Evolutionary conservation across 2,888 invertebrate genomes (phyloP).

Genomic region (Baronia brevicornis): DNA sequence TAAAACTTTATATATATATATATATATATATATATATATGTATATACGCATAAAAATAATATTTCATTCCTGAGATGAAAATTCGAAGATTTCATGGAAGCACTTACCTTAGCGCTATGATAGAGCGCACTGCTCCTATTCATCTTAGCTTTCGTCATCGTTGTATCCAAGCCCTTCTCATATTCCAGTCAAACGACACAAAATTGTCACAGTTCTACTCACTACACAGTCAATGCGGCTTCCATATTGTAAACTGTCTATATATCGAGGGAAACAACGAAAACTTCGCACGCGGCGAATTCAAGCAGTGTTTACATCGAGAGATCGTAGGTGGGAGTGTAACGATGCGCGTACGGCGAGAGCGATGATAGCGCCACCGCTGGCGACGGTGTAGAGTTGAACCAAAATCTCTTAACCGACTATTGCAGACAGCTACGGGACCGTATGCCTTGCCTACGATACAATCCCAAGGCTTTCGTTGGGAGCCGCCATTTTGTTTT

Average conservation of each 20-base stretch:
- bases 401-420: conserved; percentile 41
- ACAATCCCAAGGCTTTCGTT: conserved; percentile 28
- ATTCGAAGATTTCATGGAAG: too few relatives aligned
- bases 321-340: conserved; percentile 68
- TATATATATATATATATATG: too few relatives aligned
- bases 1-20: too few relatives aligned
- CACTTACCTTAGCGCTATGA: conserved; percentile 84
- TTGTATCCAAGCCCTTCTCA: conserved; percentile 18
- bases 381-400: conserved; percentile 46
- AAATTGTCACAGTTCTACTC: conserved; percentile 49
- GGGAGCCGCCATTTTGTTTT: conserved; percentile 63
- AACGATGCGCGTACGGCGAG: conserved; percentile 35
- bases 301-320: conserved; percentile 60
- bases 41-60: too few relatives aligned
- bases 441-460: conserved; percentile 33
- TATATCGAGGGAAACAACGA: conserved; percentile 39
- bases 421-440: conserved; percentile 42
- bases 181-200: conserved; percentile 42
- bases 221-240: conserved; percentile 40
- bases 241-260: conserved; percentile 47
- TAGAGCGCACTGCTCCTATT: conserved; percentile 78
- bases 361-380: conserved; percentile 44
- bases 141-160: conserved; percentile 77
- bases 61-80: too few relatives aligned
- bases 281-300: conserved; percentile 40